Evolutionary conservation across 1,140 invertebrate species (phyloP).

Genomic region (Sipha flava): DNA sequence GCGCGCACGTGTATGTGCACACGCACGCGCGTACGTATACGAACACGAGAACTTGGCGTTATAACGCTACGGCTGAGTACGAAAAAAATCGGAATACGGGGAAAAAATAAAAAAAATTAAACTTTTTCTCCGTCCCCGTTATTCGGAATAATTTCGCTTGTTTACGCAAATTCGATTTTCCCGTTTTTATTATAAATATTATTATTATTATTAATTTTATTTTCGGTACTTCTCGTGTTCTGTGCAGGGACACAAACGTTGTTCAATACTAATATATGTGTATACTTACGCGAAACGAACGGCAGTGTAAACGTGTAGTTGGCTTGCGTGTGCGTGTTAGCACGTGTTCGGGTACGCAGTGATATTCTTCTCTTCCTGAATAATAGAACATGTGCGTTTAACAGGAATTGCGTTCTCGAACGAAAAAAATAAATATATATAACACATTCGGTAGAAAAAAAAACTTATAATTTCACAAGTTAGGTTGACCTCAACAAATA

Average conservation of each 20-base stretch:
- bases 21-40: too few relatives aligned
- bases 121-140: not conserved
- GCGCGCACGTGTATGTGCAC: not conserved
- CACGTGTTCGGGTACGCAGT: too few relatives aligned
- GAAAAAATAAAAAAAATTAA: not conserved
- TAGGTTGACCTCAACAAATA: not conserved
- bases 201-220: not conserved
- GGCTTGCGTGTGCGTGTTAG: too few relatives aligned
- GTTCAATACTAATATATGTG: too few relatives aligned
- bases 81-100: too few relatives aligned
- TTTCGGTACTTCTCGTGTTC: too few relatives aligned
- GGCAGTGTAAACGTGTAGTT: too few relatives aligned
- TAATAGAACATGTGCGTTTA: not conserved
- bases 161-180: constrained; percentile 10
- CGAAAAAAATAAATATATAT: not conserved
- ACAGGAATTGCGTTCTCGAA: not conserved
- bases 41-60: too few relatives aligned
- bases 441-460: not conserved
- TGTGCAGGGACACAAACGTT: too few relatives aligned
- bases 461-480: not conserved
- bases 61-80: too few relatives aligned
- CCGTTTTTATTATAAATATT: not conserved
- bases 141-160: constrained; percentile 4
- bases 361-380: too few relatives aligned
- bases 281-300: too few relatives aligned